phyloP scores from a whole-genome alignment of 2,888 invertebrate species.

The Papilio protenor region DNA sequence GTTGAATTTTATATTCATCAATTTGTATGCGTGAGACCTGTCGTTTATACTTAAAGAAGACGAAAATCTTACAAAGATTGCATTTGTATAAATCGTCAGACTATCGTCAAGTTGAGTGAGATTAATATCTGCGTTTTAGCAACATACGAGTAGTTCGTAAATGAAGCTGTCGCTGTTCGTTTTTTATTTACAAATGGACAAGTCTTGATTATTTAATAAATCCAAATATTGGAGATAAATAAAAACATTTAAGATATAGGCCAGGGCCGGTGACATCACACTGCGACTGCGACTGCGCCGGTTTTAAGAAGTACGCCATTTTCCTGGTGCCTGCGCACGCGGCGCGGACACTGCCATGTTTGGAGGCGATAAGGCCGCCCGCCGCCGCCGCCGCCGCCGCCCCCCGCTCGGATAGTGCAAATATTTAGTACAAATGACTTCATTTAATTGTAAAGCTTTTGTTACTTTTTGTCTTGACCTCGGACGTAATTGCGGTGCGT shows the following conservation, averaged over 20 bases:
- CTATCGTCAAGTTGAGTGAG: not conserved
- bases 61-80: not conserved
- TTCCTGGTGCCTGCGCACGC: conserved; percentile 46
- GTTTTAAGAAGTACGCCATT: conserved; percentile 46
- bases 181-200: not conserved
- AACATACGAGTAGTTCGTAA: not conserved
- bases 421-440: conserved; percentile 38
- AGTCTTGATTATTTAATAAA: not conserved
- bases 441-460: conserved; percentile 41
- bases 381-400: not conserved
- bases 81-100: not conserved
- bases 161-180: not conserved
- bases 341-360: conserved; percentile 28
- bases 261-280: conserved; percentile 49
- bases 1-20: conserved; percentile 7
- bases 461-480: conserved; percentile 15
- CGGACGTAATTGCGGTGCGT: not conserved
- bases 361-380: conserved; percentile 27
- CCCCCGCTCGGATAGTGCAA: conserved; percentile 9
- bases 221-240: conserved; percentile 22
- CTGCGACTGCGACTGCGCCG: conserved; percentile 28
- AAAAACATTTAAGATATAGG: conserved; percentile 43
- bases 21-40: not conserved
- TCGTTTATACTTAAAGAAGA: not conserved
- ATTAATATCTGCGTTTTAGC: not conserved